phyloP scores from a whole-genome alignment of 1,140 invertebrate species.

The Piezodorus guildinii region DNA sequence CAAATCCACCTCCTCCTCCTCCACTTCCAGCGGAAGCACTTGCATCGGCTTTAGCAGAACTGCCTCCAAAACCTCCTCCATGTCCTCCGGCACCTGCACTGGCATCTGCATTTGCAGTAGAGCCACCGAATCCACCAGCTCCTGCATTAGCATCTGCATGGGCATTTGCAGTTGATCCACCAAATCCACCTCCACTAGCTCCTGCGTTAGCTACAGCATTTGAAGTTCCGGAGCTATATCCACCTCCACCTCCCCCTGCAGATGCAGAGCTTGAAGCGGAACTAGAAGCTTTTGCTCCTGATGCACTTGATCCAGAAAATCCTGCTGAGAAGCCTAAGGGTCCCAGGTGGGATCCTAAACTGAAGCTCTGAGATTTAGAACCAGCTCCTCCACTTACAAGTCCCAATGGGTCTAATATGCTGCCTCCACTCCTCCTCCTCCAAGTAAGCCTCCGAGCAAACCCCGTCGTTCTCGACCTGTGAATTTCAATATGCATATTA shows the following conservation, averaged over 20 bases:
- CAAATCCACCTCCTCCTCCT: constrained; percentile 14
- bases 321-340: neutral
- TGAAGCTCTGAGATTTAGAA: neutral
- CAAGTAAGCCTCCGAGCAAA: neutral
- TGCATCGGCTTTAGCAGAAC: neutral
- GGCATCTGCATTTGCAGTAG: neutral
- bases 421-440: constrained; percentile 3
- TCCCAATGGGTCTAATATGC: neutral
- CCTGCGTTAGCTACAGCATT: neutral
- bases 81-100: constrained; percentile 11
- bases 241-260: constrained; percentile 10
- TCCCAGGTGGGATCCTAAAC: neutral
- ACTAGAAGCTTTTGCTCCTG: neutral
- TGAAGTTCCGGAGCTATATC: neutral
- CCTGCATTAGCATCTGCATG: constrained; percentile 8
- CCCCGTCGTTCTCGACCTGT: neutral
- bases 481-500: too few species aligned
- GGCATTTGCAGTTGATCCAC: neutral
- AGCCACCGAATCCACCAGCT: neutral
- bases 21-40: constrained; percentile 1
- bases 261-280: neutral
- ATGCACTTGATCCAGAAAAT: neutral
- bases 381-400: constrained; percentile 6
- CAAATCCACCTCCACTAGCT: constrained; percentile 1
- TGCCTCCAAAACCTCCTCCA: constrained; percentile 1